phyloP scores from a whole-genome alignment of 2,113 vertebrate species.

The Alosa alosa region DNA sequence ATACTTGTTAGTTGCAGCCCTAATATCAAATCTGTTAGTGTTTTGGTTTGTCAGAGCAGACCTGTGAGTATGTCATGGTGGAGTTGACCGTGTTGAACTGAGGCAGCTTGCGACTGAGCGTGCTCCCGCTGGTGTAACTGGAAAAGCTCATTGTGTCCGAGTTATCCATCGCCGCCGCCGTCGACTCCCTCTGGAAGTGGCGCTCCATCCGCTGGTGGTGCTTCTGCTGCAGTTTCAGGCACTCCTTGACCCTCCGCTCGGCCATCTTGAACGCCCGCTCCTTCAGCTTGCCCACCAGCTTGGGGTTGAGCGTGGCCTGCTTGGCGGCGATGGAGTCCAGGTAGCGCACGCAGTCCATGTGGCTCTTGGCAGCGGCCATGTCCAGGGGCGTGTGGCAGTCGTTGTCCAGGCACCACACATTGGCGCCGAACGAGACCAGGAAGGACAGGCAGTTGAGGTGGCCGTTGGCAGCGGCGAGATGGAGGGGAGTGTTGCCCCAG shows the following conservation, averaged over 20 bases:
- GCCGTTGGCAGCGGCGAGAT: constrained; percentile 89
- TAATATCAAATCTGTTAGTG: neutral
- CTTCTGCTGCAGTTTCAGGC: constrained; percentile 87
- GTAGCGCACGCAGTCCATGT: constrained; percentile 96
- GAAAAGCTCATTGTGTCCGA: constrained; percentile 89
- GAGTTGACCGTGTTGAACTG: constrained; percentile 77
- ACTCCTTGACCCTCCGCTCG: constrained; percentile 86
- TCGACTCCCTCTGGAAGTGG: constrained; percentile 82
- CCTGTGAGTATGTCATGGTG: constrained; percentile 91
- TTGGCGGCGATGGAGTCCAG: constrained; percentile 93
- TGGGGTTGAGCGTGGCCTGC: constrained; percentile 87
- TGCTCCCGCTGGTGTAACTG: constrained; percentile 80
- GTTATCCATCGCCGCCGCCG: constrained; percentile 66
- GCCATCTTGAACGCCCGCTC: constrained; percentile 87
- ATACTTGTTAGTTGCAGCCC: no score
- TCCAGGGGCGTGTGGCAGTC: constrained; percentile 97
- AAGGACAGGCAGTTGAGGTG: constrained; percentile 95
- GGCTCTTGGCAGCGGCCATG: constrained; percentile 92
- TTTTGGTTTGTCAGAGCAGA: constrained; percentile 18
- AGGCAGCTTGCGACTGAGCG: constrained; percentile 83
- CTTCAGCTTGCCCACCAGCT: constrained; percentile 89
- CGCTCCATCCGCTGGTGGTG: constrained; percentile 92
- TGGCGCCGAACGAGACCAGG: constrained; percentile 95
- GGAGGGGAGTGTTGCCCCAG: constrained; percentile 96
- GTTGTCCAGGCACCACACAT: constrained; percentile 98